Conservation (phyloP, 2,888 invertebrate species). For the Calameuta pallipes region DNA sequence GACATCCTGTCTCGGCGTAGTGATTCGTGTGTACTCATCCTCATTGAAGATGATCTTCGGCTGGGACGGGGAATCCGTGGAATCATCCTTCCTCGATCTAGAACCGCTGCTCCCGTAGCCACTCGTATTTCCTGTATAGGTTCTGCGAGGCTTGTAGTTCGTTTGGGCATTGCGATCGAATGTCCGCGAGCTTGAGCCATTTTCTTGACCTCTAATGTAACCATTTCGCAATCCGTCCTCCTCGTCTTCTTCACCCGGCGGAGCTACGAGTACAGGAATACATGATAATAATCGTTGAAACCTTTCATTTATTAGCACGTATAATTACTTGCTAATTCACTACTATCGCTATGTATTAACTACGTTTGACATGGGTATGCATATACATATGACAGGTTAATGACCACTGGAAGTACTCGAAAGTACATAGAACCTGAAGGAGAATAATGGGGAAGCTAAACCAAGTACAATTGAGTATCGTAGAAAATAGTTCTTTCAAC, state of each 20-base stretch:
- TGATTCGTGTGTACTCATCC: constrained; percentile 78
- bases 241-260: constrained; percentile 62
- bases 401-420: neutral
- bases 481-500: neutral
- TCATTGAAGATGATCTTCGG: constrained; percentile 71
- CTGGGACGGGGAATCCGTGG: constrained; percentile 56
- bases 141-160: constrained; percentile 42
- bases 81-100: constrained; percentile 44
- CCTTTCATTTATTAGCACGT: neutral
- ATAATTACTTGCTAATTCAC: neutral
- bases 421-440: neutral
- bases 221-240: constrained; percentile 55
- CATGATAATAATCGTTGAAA: neutral
- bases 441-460: neutral
- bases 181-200: constrained; percentile 33
- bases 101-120: constrained; percentile 44
- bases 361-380: neutral
- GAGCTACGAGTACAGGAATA: constrained; percentile 42
- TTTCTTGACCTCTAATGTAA: constrained; percentile 49
- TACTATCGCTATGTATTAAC: neutral
- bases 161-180: constrained; percentile 38
- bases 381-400: neutral
- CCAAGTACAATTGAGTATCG: neutral
- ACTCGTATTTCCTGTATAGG: constrained; percentile 45
- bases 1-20: constrained; percentile 77